Conservation (phyloP, 1,140 invertebrate genomes). For the Drosophila miranda region DNA sequence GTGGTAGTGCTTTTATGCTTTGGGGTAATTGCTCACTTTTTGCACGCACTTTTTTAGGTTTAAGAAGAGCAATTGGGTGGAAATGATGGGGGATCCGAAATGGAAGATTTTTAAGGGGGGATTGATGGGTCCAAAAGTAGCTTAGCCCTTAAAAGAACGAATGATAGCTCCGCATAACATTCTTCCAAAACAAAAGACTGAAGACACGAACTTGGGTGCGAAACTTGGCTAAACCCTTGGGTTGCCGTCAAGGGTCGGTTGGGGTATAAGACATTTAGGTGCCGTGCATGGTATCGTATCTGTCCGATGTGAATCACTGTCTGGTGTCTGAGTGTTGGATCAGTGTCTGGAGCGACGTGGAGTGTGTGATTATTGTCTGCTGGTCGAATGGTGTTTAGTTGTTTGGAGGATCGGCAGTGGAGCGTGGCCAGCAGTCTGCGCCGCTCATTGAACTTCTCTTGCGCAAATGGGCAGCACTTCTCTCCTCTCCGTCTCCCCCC, state of each 20-base stretch:
- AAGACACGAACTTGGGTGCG: conserved; percentile 12
- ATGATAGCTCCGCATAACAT: too few relatives aligned
- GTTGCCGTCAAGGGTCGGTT: too few relatives aligned
- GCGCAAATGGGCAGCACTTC: conserved; percentile 57
- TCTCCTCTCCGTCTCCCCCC: background rate
- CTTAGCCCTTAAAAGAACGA: too few relatives aligned
- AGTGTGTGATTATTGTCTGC: conserved; percentile 10
- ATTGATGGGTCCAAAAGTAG: too few relatives aligned
- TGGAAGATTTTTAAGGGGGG: too few relatives aligned
- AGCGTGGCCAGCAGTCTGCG: conserved; percentile 56
- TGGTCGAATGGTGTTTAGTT: conserved; percentile 1
- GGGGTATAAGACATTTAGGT: too few relatives aligned
- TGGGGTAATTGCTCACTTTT: conserved; percentile 19
- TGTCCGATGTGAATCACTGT: conserved; percentile 1
- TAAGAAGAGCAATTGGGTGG: too few relatives aligned
- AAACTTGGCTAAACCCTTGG: conserved; percentile 28
- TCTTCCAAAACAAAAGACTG: conserved; percentile 1
- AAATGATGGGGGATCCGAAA: too few relatives aligned
- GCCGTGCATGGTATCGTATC: background rate
- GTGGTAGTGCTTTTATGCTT: conserved; percentile 22
- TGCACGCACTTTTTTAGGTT: conserved; percentile 20
- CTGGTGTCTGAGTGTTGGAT: conserved; percentile 1
- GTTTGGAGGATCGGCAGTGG: conserved; percentile 41
- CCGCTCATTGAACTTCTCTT: conserved; percentile 76
- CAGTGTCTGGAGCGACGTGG: too few relatives aligned